Evolutionary conservation across 1,140 invertebrate species (phyloP).

Genomic region (Dysdera silvatica): DNA sequence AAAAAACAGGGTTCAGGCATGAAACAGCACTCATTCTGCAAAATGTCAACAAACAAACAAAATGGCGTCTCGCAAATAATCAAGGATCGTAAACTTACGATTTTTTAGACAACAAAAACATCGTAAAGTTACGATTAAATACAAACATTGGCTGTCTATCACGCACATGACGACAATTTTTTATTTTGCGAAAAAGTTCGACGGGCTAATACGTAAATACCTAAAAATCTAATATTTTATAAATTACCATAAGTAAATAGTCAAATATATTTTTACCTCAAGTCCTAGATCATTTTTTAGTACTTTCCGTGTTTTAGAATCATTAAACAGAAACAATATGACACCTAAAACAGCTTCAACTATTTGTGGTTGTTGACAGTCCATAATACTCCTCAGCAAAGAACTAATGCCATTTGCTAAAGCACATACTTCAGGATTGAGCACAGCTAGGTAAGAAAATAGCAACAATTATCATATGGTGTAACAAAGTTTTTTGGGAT

Average conservation of each 20-base stretch:
- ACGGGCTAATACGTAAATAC: too few relatives aligned
- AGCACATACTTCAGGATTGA: constrained; percentile 72
- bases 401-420: constrained; percentile 72
- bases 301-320: constrained; percentile 65
- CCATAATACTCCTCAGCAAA: constrained; percentile 68
- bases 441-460: constrained; percentile 52
- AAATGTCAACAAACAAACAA: too few relatives aligned
- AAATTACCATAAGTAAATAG: not conserved
- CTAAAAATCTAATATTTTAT: not conserved
- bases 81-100: too few relatives aligned
- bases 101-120: too few relatives aligned
- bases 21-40: too few relatives aligned
- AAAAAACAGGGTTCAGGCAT: too few relatives aligned
- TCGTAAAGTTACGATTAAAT: too few relatives aligned
- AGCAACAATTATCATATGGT: constrained; percentile 10
- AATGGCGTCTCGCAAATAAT: too few relatives aligned
- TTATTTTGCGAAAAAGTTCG: too few relatives aligned
- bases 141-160: too few relatives aligned
- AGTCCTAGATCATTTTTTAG: constrained; percentile 57
- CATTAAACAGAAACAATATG: constrained; percentile 76
- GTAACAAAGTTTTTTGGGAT: not conserved
- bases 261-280: constrained; percentile 37
- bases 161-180: too few relatives aligned
- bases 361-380: constrained; percentile 58
- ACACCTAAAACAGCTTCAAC: constrained; percentile 75